A percentile compares a stretch with the other conserved stretches of the same genome.
phyloP scores from a whole-genome alignment of 2,797 vertebrate species.

The Saxicola maurus region DNA sequence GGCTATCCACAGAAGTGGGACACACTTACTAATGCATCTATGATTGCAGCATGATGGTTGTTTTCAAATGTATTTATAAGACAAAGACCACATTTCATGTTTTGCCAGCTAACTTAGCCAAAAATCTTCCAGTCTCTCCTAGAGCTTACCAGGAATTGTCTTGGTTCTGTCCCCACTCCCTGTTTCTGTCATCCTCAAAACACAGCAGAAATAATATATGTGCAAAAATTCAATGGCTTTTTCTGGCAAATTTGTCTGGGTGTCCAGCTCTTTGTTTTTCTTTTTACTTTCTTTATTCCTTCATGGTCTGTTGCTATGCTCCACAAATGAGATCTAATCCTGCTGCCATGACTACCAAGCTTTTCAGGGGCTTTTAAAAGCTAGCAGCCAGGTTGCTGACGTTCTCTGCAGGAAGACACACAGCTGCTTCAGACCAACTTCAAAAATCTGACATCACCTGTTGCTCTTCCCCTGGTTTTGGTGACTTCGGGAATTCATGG shows the following conservation, averaged over 20 bases:
- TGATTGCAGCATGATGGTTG: not conserved
- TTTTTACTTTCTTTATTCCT: not conserved
- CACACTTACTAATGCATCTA: not conserved
- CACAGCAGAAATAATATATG: not conserved
- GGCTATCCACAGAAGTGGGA: not conserved
- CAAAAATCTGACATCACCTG: not conserved
- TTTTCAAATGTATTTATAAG: not conserved
- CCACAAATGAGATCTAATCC: conserved; percentile 51
- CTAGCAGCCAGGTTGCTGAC: conserved; percentile 40
- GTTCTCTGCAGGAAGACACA: conserved; percentile 11
- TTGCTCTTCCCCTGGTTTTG: not conserved
- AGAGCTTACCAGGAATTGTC: not conserved
- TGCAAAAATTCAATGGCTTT: conserved; percentile 8
- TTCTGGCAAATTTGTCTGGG: conserved; percentile 33
- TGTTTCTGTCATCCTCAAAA: not conserved
- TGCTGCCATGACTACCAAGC: conserved; percentile 58
- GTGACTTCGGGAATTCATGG: not conserved
- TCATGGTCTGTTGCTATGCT: conserved; percentile 33
- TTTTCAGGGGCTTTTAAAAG: conserved; percentile 48
- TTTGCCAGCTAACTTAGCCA: not conserved
- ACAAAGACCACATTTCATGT: not conserved
- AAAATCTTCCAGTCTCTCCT: not conserved
- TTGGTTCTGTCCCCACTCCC: not conserved
- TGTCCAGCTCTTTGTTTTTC: conserved; percentile 37
- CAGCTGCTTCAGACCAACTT: not conserved